phyloP scores from a whole-genome alignment of 1,140 invertebrate species.

The Drosophila ercepeae region DNA sequence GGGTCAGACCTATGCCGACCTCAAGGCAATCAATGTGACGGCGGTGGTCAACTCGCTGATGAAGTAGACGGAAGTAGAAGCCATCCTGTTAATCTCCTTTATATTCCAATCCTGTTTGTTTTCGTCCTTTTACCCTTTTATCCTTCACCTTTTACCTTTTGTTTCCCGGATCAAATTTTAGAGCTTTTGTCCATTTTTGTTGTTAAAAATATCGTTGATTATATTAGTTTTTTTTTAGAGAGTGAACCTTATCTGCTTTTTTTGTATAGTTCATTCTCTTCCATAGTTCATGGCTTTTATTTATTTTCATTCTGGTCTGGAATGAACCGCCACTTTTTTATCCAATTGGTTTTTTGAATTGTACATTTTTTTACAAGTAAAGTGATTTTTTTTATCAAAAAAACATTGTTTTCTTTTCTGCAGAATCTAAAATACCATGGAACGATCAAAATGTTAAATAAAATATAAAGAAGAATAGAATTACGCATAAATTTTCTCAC shows the following conservation, averaged over 20 bases:
- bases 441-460: too few relatives aligned
- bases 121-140: too few relatives aligned
- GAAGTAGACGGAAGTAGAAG: slow-evolving; percentile 87
- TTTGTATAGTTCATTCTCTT: too few relatives aligned
- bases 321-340: too few relatives aligned
- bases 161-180: slow-evolving; percentile 23
- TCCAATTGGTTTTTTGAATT: too few relatives aligned
- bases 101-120: slow-evolving; percentile 19
- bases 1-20: slow-evolving; percentile 99
- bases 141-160: too few relatives aligned
- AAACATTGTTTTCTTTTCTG: background rate
- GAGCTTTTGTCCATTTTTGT: slow-evolving; percentile 32
- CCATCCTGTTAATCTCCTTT: background rate
- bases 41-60: slow-evolving; percentile 98
- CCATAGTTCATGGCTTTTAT: too few relatives aligned
- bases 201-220: slow-evolving; percentile 18
- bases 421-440: too few relatives aligned
- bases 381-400: background rate
- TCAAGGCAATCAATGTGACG: slow-evolving; percentile 98
- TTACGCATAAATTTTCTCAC: too few relatives aligned
- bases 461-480: too few relatives aligned
- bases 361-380: background rate
- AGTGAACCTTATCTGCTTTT: too few relatives aligned
- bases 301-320: too few relatives aligned
- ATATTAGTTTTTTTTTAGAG: background rate